phyloP scores from a whole-genome alignment of 2,888 invertebrate genomes.

The Drosophila leonis region DNA sequence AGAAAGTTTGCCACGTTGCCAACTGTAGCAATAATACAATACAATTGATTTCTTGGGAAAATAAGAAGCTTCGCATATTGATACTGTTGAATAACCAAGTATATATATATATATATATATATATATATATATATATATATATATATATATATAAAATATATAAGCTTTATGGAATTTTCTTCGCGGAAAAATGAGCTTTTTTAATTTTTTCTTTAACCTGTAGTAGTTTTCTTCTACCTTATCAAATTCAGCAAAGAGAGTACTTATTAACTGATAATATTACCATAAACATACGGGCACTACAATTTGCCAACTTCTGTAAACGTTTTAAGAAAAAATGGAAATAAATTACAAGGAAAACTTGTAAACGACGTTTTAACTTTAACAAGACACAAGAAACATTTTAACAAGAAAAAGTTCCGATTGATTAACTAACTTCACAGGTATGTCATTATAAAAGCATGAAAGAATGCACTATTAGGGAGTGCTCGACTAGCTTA shows the following conservation, averaged over 20 bases:
- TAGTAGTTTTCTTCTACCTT: too few species aligned
- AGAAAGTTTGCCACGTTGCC: background rate
- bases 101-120: too few species aligned
- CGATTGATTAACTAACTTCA: background rate
- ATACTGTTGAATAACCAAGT: background rate
- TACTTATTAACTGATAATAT: background rate
- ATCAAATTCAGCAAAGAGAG: background rate
- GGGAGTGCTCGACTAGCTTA: background rate
- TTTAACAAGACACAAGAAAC: background rate
- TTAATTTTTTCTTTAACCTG: background rate
- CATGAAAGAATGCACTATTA: background rate
- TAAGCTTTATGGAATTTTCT: background rate
- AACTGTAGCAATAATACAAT: background rate
- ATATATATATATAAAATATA: background rate
- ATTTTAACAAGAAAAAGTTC: constrained; percentile 5
- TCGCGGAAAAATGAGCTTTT: background rate
- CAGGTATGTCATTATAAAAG: background rate
- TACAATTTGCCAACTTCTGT: background rate
- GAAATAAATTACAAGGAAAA: background rate
- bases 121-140: too few species aligned
- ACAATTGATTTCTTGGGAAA: background rate
- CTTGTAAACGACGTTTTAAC: background rate
- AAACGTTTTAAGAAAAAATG: background rate
- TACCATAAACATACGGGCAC: background rate
- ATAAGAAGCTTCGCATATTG: background rate